Evolutionary conservation across 1,140 invertebrate species (phyloP).

Genomic region (Neodiprion lecontei): DNA sequence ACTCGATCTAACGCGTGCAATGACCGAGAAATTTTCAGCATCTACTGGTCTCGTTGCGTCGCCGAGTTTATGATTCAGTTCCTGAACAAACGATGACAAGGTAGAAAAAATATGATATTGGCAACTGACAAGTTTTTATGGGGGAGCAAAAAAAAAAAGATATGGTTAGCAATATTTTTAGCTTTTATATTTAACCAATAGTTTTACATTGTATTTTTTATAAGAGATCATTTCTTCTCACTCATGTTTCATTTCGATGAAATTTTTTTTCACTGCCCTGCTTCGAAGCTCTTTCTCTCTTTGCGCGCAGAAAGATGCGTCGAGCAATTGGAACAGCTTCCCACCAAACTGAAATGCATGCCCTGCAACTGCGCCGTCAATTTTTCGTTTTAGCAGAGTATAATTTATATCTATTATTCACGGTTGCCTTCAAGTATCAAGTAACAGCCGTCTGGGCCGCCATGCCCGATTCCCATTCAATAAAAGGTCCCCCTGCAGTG

Average conservation of each 20-base stretch:
- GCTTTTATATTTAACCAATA: background rate
- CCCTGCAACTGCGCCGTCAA: background rate
- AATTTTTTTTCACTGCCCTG: background rate
- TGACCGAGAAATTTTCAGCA: too few species aligned
- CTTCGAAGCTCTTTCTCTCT: background rate
- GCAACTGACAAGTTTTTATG: too few species aligned
- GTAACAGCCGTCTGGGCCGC: slow-evolving; percentile 32
- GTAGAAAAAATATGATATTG: too few species aligned
- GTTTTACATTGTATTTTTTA: background rate
- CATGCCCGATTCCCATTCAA: slow-evolving; percentile 19
- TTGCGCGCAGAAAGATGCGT: background rate
- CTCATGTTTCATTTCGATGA: background rate
- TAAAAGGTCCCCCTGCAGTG: background rate
- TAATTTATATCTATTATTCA: slow-evolving; percentile 46
- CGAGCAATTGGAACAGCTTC: background rate
- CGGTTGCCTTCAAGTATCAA: slow-evolving; percentile 36
- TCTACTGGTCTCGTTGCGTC: too few species aligned
- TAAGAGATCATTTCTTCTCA: background rate
- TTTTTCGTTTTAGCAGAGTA: slow-evolving; percentile 1
- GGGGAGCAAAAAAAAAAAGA: too few species aligned
- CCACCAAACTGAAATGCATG: too few species aligned
- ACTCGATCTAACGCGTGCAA: too few species aligned
- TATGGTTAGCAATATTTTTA: background rate
- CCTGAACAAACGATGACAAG: too few species aligned
- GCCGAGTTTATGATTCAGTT: too few species aligned